Base-by-base conservation (phyloP, 2,797 vertebrate species). In the Paguma larvata region DNA sequence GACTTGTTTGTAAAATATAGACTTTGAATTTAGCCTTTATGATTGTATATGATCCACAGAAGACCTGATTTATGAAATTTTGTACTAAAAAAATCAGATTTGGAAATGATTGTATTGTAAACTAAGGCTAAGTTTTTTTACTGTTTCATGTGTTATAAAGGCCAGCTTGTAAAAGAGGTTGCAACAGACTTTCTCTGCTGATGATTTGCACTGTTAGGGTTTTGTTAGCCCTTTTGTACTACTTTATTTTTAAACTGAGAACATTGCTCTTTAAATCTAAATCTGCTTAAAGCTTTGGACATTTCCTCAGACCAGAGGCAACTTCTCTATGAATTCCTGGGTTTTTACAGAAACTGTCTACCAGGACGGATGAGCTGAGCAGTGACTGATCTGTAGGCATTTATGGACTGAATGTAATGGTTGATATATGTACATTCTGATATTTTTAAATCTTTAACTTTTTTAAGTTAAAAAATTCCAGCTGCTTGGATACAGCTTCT, bases 31-130 rank as follows among this genome's bases (percentile, higher is more conserved):
- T 99, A 99, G 99, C 99, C 99, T 99, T 99, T 99, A 99, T 99
- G 99, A 99, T 99, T 99, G 99, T 99, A 99, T 99, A 99, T 99
- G 99, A 99, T 99, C 99, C 99, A 99, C 99, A 99, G 99, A 99
- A 99, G 99, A 99, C 99, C 99, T 99, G 99, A 99, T 99, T 99
- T 99, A 99, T 99, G 99, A 99, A 99, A 99, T 99, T 99, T 99
- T 99, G 99, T 99, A 99, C 99, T 99, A 98, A 99, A 99, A 99
- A 98, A 99, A 98, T 98, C 99, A 98, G 98, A 99, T 99, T 99
- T 99, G 99, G 99, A 98, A 99, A 99, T 99, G 99, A 99, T 99
- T 99, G 99, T 99, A 99, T 99, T 99, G 99, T 99, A 99, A 99
- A 99, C 99, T 99, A 99, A 99, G 99, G 99, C 99, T 98, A 99